A percentile compares a stretch with the other conserved stretches of the same genome.
Evolutionary conservation across 2,113 vertebrate genomes (phyloP).

Genomic region (Brachyhypopomus gauderio): DNA sequence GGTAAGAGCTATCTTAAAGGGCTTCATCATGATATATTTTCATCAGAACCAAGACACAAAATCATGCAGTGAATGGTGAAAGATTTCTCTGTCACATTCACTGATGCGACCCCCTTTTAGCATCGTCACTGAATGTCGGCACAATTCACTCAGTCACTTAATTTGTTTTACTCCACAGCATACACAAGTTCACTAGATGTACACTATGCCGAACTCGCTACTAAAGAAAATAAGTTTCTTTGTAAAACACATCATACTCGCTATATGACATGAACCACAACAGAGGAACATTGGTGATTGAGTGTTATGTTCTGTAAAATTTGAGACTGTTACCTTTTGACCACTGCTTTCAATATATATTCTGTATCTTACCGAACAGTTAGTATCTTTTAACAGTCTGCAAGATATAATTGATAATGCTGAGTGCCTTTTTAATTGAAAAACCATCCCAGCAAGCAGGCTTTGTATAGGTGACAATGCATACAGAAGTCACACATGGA

Average conservation of each 20-base stretch:
- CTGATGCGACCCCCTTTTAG: slow-evolving; percentile 16
- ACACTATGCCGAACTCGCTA: slow-evolving; percentile 45
- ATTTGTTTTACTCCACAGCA: slow-evolving; percentile 41
- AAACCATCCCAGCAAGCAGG: slow-evolving; percentile 61
- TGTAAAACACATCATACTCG: slow-evolving; percentile 37
- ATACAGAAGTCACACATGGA: slow-evolving; percentile 39
- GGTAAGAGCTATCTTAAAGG: slow-evolving; percentile 78
- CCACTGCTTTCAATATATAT: slow-evolving; percentile 78
- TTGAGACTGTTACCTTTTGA: slow-evolving; percentile 80
- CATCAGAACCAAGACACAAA: slow-evolving; percentile 36
- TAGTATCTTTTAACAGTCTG: slow-evolving; percentile 77
- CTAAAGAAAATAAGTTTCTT: slow-evolving; percentile 28
- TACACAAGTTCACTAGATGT: slow-evolving; percentile 33
- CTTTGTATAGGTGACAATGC: slow-evolving; percentile 47
- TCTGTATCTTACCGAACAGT: slow-evolving; percentile 72
- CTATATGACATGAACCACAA: slow-evolving; percentile 56
- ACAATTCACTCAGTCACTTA: slow-evolving; percentile 43
- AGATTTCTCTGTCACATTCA: slow-evolving; percentile 38
- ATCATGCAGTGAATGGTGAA: slow-evolving; percentile 66
- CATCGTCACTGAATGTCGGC: slow-evolving; percentile 49
- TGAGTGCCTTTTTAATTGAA: slow-evolving; percentile 73
- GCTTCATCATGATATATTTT: slow-evolving; percentile 65
- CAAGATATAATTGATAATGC: slow-evolving; percentile 79
- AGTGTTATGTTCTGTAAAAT: slow-evolving; percentile 74
- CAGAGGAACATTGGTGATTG: slow-evolving; percentile 51